A percentile compares a stretch with the other conserved stretches of the same genome.
Evolutionary conservation across 2,888 invertebrate genomes (phyloP).

Genomic region (Eupelmus urozonus): DNA sequence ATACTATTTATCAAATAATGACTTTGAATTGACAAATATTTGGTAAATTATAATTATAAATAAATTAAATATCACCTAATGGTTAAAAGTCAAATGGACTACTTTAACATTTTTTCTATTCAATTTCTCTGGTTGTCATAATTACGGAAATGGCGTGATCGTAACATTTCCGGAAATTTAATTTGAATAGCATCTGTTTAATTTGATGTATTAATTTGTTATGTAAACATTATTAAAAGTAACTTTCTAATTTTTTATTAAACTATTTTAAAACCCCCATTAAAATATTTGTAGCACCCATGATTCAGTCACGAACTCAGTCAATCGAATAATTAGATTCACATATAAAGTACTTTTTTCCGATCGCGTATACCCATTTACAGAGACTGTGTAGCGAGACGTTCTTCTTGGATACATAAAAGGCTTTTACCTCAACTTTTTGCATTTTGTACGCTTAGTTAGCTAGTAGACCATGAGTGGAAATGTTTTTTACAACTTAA

Average conservation of each 20-base stretch:
- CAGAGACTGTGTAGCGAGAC: slow-evolving; percentile 23
- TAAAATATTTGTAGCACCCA: slow-evolving; percentile 15
- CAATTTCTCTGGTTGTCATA: slow-evolving; percentile 33
- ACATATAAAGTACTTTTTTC: slow-evolving; percentile 21
- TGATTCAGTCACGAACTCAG: slow-evolving; percentile 35
- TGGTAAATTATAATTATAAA: too few relatives aligned
- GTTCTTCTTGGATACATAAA: neutral
- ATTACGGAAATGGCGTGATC: slow-evolving; percentile 30
- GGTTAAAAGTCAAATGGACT: neutral
- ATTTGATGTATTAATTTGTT: slow-evolving; percentile 1
- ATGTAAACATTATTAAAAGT: slow-evolving; percentile 2
- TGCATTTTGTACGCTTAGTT: too few relatives aligned
- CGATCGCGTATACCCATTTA: neutral
- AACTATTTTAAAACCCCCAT: too few relatives aligned
- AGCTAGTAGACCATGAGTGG: too few relatives aligned
- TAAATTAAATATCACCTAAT: too few relatives aligned
- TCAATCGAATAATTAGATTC: slow-evolving; percentile 26
- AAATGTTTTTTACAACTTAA: too few relatives aligned
- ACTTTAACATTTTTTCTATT: too few relatives aligned
- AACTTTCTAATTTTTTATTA: slow-evolving; percentile 51
- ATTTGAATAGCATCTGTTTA: slow-evolving; percentile 16
- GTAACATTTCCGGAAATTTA: slow-evolving; percentile 22
- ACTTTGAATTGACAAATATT: too few relatives aligned
- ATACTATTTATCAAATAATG: too few relatives aligned
- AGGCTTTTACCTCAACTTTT: too few relatives aligned